Evolutionary conservation across 1,140 invertebrate species (phyloP).

Genomic region (Drosophila arawakana): DNA sequence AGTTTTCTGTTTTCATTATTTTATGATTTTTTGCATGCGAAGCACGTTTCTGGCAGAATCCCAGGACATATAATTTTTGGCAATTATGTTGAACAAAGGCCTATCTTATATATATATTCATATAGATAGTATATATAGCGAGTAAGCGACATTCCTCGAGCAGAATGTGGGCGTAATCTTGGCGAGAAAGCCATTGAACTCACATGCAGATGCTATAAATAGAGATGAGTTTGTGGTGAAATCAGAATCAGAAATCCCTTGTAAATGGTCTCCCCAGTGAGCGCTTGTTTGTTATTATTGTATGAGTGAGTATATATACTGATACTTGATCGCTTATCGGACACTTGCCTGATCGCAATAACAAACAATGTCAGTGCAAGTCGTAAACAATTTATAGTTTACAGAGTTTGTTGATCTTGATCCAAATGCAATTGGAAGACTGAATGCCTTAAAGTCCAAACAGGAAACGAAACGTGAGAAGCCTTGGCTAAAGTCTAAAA

Average conservation of each 20-base stretch:
- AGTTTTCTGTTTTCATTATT: slow-evolving; percentile 6
- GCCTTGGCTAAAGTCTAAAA: slow-evolving; percentile 20
- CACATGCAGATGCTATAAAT: slow-evolving; percentile 45
- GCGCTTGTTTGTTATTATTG: slow-evolving; percentile 49
- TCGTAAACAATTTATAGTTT: slow-evolving; percentile 40
- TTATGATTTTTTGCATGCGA: slow-evolving; percentile 30
- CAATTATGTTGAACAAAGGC: slow-evolving; percentile 42
- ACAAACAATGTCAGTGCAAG: slow-evolving; percentile 48
- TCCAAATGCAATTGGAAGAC: neutral
- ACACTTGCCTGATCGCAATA: slow-evolving; percentile 40
- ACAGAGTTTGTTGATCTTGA: slow-evolving; percentile 70
- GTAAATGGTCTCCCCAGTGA: slow-evolving; percentile 22
- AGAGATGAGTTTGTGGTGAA: slow-evolving; percentile 36
- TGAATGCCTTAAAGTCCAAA: slow-evolving; percentile 13
- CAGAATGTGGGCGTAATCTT: slow-evolving; percentile 29
- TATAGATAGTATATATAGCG: too few relatives aligned
- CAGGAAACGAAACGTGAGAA: slow-evolving; percentile 48
- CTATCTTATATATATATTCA: neutral
- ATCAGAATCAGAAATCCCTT: slow-evolving; percentile 1
- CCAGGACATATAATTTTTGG: slow-evolving; percentile 50
- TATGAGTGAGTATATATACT: slow-evolving; percentile 29
- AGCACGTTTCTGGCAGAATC: slow-evolving; percentile 47
- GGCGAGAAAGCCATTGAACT: slow-evolving; percentile 46
- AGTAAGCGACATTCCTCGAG: slow-evolving; percentile 6
- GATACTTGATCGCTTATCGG: slow-evolving; percentile 60